Conservation (phyloP, 2,797 vertebrate genomes). For the Cuniculus paca region DNA sequence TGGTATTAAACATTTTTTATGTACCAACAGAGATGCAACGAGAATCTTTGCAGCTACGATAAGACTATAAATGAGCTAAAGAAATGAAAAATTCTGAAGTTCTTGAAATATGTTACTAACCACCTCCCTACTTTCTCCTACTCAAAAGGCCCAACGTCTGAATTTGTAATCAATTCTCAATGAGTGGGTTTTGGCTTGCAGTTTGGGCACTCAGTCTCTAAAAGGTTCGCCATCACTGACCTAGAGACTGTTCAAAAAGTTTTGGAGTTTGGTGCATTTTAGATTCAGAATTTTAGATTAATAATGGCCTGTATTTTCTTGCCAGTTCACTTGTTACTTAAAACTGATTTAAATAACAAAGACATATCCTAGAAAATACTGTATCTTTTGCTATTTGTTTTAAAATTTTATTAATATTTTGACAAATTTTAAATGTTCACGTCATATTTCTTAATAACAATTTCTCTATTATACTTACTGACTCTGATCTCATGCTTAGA, state of each 20-base stretch:
- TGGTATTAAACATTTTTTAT: conserved; percentile 12
- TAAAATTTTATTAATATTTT: conserved; percentile 26
- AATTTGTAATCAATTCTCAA: conserved; percentile 55
- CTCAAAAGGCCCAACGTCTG: background rate
- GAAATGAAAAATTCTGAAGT: conserved; percentile 49
- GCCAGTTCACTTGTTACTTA: background rate
- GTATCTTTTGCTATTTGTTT: conserved; percentile 3
- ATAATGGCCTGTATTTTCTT: background rate
- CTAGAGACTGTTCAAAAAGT: background rate
- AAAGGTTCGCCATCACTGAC: background rate
- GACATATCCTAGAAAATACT: conserved; percentile 38
- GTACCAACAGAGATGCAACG: conserved; percentile 41
- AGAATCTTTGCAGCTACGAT: conserved; percentile 37
- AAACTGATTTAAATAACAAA: conserved; percentile 45
- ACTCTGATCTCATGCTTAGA: background rate
- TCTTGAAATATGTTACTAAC: background rate
- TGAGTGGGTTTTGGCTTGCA: background rate
- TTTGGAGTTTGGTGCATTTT: background rate
- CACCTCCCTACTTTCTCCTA: background rate
- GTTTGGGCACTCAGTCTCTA: background rate
- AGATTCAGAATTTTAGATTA: background rate
- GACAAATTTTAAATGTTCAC: conserved; percentile 24
- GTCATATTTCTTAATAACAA: conserved; percentile 13
- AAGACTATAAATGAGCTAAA: background rate
- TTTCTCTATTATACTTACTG: conserved; percentile 17